Percentiles rank a stretch among this genome's conserved stretches.
These are phyloP conservation scores for Paralichthys olivaceus DNA, from an alignment of 2,113 vertebrate species.

Conservation along the genomic window DNA sequence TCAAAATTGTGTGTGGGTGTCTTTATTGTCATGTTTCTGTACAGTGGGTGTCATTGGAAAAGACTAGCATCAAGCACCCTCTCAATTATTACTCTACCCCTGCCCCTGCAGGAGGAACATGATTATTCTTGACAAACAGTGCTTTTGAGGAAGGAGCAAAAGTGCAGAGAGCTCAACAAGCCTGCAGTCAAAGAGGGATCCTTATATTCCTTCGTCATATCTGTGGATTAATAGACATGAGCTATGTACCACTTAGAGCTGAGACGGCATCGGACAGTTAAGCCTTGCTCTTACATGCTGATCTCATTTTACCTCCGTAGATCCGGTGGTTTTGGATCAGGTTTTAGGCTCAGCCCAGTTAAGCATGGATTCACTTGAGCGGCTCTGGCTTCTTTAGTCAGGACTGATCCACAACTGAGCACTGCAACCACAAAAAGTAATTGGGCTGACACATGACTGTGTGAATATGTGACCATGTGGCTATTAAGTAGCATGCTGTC, in stretches of 20 bases:
- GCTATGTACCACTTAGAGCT: conserved; percentile 29
- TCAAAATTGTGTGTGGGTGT: conserved; percentile 21
- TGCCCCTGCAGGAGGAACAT: not conserved
- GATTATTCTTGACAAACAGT: conserved; percentile 38
- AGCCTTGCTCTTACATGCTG: conserved; percentile 30
- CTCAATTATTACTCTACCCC: not conserved
- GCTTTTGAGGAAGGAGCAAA: conserved; percentile 7
- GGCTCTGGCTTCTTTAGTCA: conserved; percentile 45
- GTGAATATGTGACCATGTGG: conserved; percentile 3
- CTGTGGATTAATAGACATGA: conserved; percentile 20
- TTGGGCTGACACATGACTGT: conserved; percentile 49
- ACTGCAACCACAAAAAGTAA: conserved; percentile 51
- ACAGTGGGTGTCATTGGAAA: not conserved
- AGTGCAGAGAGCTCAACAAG: conserved; percentile 6
- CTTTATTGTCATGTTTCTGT: conserved; percentile 21
- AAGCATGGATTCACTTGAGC: conserved; percentile 58
- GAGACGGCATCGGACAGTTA: conserved; percentile 17
- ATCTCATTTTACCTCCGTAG: conserved; percentile 61
- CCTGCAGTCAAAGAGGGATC: conserved; percentile 12
- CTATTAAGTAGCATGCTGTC: not conserved
- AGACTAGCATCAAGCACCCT: not conserved
- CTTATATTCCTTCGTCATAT: conserved; percentile 30
- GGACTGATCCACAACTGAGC: conserved; percentile 39
- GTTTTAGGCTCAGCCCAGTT: conserved; percentile 24
- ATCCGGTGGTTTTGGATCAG: conserved; percentile 55